Percentiles rank a stretch among this genome's conserved stretches.
These are phyloP conservation scores for Sesamia inferens DNA, from an alignment of 2,888 invertebrate species.

Conservation along the genomic window DNA sequence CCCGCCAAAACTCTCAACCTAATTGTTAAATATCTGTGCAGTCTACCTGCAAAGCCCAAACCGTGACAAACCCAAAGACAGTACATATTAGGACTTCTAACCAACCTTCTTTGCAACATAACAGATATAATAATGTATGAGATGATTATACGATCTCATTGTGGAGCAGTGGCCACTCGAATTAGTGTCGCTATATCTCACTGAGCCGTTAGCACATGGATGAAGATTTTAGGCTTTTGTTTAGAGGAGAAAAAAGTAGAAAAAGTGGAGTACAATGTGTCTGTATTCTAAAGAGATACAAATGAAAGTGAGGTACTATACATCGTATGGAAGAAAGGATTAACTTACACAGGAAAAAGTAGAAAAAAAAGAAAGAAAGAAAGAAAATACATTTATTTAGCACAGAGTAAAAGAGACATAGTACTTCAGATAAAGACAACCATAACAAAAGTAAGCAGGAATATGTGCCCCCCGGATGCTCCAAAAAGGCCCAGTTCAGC, in stretches of 20 bases:
- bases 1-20: too few relatives aligned
- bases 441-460: too few relatives aligned
- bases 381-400: too few relatives aligned
- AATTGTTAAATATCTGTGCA: not conserved
- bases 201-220: conserved; percentile 8
- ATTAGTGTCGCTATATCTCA: conserved; percentile 58
- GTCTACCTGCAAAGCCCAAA: not conserved
- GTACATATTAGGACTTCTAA: conserved; percentile 33
- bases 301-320: not conserved
- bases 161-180: conserved; percentile 58
- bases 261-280: not conserved
- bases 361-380: too few relatives aligned
- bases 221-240: conserved; percentile 48
- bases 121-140: conserved; percentile 63
- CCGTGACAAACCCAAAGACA: not conserved
- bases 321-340: not conserved
- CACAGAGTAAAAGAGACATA: too few relatives aligned
- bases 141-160: conserved; percentile 66
- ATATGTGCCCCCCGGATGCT: too few relatives aligned
- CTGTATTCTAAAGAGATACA: not conserved
- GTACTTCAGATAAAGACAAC: too few relatives aligned
- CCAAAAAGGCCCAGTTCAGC: too few relatives aligned
- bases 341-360: too few relatives aligned
- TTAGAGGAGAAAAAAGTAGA: not conserved
- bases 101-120: not conserved